Evolutionary conservation across 2,888 invertebrate species (phyloP).

Genomic region (Oxytorus armatus): DNA sequence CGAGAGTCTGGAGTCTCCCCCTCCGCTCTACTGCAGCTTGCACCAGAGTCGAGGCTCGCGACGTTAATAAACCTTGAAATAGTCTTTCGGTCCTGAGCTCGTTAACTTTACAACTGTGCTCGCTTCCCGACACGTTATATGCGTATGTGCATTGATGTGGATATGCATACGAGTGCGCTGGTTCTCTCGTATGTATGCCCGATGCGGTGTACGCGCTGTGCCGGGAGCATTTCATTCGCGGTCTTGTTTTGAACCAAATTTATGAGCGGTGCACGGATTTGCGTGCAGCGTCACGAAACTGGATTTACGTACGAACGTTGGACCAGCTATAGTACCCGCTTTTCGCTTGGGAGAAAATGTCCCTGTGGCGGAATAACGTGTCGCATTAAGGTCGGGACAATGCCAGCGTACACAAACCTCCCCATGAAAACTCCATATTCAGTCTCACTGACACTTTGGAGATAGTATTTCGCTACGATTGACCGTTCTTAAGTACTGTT

Average conservation of each 20-base stretch:
- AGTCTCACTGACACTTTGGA: not conserved
- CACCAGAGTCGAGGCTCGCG: constrained; percentile 32
- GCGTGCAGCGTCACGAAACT: constrained; percentile 1
- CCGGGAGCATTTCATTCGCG: constrained; percentile 45
- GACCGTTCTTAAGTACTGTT: not conserved
- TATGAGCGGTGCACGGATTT: constrained; percentile 30
- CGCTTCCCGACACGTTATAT: constrained; percentile 25
- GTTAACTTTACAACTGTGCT: constrained; percentile 53
- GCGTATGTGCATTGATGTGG: constrained; percentile 20
- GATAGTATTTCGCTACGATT: too few species aligned
- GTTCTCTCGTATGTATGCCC: not conserved
- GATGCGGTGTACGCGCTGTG: not conserved
- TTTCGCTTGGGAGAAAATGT: too few species aligned
- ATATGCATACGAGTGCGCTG: not conserved
- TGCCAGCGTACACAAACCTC: too few species aligned
- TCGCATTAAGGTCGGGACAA: not conserved
- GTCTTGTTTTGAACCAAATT: constrained; percentile 51
- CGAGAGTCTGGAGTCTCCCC: constrained; percentile 9
- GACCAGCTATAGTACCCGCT: not conserved
- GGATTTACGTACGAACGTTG: constrained; percentile 1
- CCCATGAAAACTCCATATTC: too few species aligned
- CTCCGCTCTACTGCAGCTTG: constrained; percentile 15
- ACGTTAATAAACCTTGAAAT: constrained; percentile 62
- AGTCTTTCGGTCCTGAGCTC: constrained; percentile 61
- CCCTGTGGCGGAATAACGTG: too few species aligned